Conservation (phyloP, 2,797 vertebrate species). For the Ambastaia sidthimunki region DNA sequence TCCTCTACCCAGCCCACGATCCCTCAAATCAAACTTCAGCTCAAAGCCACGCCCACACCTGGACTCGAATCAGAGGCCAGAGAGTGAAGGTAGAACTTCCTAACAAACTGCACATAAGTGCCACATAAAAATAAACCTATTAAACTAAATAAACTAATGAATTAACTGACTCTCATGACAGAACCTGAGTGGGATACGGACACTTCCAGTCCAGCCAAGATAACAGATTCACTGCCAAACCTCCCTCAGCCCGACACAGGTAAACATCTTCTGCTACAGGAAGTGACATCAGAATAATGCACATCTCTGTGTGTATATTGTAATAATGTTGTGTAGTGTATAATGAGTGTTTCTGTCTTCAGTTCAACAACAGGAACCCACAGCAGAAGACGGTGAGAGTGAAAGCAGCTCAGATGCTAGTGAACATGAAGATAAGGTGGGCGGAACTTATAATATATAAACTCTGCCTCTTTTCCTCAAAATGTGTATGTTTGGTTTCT, state of each 20-base stretch:
- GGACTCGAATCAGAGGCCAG: constrained; percentile 58
- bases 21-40: constrained; percentile 23
- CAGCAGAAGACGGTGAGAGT: constrained; percentile 36
- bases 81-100: constrained; percentile 66
- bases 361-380: constrained; percentile 56
- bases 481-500: too few species aligned
- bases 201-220: constrained; percentile 52
- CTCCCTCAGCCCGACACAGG: constrained; percentile 62
- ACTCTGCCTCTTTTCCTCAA: neutral
- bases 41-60: constrained; percentile 51
- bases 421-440: constrained; percentile 67
- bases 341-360: neutral
- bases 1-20: constrained; percentile 58
- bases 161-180: constrained; percentile 45
- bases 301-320: neutral
- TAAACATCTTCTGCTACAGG: constrained; percentile 10
- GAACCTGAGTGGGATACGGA: constrained; percentile 76
- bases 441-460: constrained; percentile 14
- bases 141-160: neutral
- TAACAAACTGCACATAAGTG: too few species aligned
- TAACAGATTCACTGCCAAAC: constrained; percentile 59
- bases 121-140: neutral
- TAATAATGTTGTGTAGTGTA: neutral
- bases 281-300: neutral
- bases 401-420: constrained; percentile 45